These are phyloP conservation scores for Lordiphosa fenestrarum DNA, from an alignment of 2,888 invertebrate species.

Conservation along the genomic window DNA sequence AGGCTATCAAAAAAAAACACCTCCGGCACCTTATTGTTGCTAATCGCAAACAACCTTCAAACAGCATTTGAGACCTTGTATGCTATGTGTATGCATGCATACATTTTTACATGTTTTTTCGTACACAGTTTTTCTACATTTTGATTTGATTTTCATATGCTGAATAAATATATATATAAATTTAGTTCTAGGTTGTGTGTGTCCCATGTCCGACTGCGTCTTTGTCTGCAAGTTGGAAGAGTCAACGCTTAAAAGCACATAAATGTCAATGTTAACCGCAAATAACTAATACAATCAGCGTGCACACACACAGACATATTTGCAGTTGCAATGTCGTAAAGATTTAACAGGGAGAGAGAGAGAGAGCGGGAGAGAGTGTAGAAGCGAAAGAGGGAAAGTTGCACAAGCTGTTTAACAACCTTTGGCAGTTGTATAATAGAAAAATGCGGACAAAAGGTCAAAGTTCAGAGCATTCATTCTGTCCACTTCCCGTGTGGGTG, in stretches of 20 bases:
- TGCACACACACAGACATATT: background rate
- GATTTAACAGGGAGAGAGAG: constrained; percentile 24
- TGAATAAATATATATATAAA: constrained; percentile 19
- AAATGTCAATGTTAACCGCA: constrained; percentile 59
- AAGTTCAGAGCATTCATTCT: constrained; percentile 50
- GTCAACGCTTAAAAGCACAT: constrained; percentile 47
- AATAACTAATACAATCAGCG: constrained; percentile 55
- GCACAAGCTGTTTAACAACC: constrained; percentile 57
- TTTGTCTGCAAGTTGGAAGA: constrained; percentile 1
- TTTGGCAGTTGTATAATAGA: constrained; percentile 27
- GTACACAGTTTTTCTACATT: constrained; percentile 5
- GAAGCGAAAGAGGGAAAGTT: background rate
- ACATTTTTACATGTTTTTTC: background rate
- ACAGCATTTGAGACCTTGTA: constrained; percentile 4
- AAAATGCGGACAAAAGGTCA: constrained; percentile 45
- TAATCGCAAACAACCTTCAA: constrained; percentile 7
- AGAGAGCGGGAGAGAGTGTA: background rate
- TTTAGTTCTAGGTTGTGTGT: background rate
- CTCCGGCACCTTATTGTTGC: no score
- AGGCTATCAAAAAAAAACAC: no score
- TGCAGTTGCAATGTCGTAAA: constrained; percentile 52
- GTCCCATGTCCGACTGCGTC: background rate
- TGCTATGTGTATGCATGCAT: background rate
- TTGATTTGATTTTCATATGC: constrained; percentile 25
- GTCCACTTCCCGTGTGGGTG: background rate